Evolutionary conservation across 2,797 vertebrate genomes (phyloP).

Genomic region (Trachurus trachurus): DNA sequence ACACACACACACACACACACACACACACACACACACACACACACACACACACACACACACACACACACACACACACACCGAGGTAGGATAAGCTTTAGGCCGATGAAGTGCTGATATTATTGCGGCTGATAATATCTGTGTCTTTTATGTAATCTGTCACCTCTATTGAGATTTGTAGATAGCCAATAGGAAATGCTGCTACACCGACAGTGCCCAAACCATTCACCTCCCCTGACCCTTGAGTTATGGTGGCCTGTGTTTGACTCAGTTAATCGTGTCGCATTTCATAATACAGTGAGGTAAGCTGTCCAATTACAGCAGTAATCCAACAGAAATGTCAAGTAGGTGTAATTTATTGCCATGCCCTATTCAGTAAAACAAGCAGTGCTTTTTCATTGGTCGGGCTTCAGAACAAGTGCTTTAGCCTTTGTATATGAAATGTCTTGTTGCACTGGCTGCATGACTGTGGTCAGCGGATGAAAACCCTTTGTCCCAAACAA

Average conservation of each 20-base stretch:
- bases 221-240: neutral
- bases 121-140: constrained; percentile 28
- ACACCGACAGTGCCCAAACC: neutral
- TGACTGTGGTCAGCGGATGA: neutral
- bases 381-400: neutral
- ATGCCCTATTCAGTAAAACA: constrained; percentile 14
- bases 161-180: constrained; percentile 35
- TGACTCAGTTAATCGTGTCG: constrained; percentile 28
- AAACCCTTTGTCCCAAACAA: neutral
- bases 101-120: neutral
- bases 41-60: constrained; percentile 5
- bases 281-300: constrained; percentile 16
- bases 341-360: constrained; percentile 4
- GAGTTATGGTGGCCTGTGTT: constrained; percentile 10
- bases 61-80: constrained; percentile 7
- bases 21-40: neutral
- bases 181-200: constrained; percentile 11
- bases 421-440: neutral
- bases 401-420: neutral
- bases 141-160: constrained; percentile 37
- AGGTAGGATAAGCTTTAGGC: neutral
- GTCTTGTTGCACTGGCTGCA: neutral
- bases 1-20: neutral
- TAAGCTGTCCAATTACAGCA: constrained; percentile 30
- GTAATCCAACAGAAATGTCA: constrained; percentile 38